Evolutionary conservation across 2,888 invertebrate genomes (phyloP).

Genomic region (Bombylius discolor): DNA sequence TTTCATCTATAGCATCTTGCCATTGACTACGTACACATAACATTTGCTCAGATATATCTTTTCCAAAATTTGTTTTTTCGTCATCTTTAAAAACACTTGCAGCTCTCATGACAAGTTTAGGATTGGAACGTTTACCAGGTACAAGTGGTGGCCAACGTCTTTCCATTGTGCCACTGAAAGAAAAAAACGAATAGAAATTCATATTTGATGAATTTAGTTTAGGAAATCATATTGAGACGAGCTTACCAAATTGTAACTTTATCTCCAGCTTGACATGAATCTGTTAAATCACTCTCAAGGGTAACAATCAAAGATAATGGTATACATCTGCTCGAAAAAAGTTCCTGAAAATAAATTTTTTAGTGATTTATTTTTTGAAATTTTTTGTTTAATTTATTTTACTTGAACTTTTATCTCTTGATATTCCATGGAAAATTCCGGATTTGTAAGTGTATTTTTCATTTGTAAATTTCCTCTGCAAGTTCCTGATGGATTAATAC

Average conservation of each 20-base stretch:
- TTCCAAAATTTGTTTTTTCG: slow-evolving; percentile 47
- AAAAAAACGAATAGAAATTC: background rate
- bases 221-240: background rate
- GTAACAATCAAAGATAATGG: slow-evolving; percentile 66
- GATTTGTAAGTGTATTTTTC: slow-evolving; percentile 38
- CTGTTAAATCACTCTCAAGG: slow-evolving; percentile 74
- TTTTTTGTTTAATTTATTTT: slow-evolving; percentile 9
- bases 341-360: slow-evolving; percentile 45
- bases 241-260: slow-evolving; percentile 67
- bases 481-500: slow-evolving; percentile 35
- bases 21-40: slow-evolving; percentile 12
- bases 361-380: background rate
- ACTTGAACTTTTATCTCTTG: slow-evolving; percentile 77
- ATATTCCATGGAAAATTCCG: slow-evolving; percentile 53
- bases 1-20: slow-evolving; percentile 37
- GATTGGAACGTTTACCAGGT: slow-evolving; percentile 29
- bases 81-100: slow-evolving; percentile 49
- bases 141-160: slow-evolving; percentile 55
- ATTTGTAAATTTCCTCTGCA: slow-evolving; percentile 42
- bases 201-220: background rate
- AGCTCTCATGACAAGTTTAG: slow-evolving; percentile 23
- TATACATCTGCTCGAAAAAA: slow-evolving; percentile 55
- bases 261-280: slow-evolving; percentile 78
- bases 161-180: slow-evolving; percentile 58
- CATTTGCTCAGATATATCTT: slow-evolving; percentile 49